Conservation (phyloP, 1,140 invertebrate species). For the Cardiocondyla obscurior region DNA sequence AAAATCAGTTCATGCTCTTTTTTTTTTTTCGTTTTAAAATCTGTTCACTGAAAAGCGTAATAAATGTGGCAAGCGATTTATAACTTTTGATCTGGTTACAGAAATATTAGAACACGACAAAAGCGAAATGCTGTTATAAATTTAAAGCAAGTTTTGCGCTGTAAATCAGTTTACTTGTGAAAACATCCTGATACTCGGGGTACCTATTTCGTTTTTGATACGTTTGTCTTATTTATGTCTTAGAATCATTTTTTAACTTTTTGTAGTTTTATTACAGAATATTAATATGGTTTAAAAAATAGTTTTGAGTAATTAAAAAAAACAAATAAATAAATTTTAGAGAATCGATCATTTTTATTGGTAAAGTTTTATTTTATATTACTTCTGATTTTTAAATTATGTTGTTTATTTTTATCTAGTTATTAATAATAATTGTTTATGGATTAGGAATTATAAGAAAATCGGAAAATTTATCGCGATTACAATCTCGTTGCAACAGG, state of each 20-base stretch:
- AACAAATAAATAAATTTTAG: not conserved
- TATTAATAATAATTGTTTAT: conserved; percentile 12
- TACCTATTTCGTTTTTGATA: not conserved
- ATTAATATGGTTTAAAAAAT: not conserved
- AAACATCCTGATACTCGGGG: not conserved
- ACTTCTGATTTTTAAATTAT: not conserved
- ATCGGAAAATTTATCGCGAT: conserved; percentile 18
- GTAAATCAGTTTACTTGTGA: not conserved
- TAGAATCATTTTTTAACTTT: too few species aligned
- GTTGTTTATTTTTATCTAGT: not conserved
- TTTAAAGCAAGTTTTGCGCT: not conserved
- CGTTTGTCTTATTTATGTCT: too few species aligned
- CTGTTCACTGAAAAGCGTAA: not conserved
- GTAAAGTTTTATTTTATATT: not conserved
- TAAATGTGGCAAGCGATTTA: not conserved
- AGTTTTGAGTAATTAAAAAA: not conserved
- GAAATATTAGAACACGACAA: not conserved
- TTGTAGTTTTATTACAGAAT: too few species aligned
- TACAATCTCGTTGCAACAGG: conserved; percentile 40
- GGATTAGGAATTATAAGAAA: not conserved
- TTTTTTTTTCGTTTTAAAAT: not conserved
- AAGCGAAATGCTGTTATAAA: not conserved
- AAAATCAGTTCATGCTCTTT: not conserved
- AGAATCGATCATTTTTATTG: not conserved
- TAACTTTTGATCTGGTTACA: conserved; percentile 7